Evolutionary conservation across 2,888 invertebrate genomes (phyloP), one percentile per base, ranked within the genome.

Genomic region (Chloromyia formosa): DNA sequence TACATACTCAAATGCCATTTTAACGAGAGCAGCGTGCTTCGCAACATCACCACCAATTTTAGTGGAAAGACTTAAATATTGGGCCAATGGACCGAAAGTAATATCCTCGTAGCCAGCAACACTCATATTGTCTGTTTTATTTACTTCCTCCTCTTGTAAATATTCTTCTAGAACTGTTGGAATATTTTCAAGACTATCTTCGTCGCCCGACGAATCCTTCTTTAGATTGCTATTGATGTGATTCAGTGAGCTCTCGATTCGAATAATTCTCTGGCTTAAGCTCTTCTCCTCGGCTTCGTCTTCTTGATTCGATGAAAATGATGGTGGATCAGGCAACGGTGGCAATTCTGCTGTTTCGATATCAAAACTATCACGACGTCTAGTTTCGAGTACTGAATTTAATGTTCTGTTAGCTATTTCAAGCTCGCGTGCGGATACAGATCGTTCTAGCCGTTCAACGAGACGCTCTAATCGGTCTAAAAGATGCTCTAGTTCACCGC

Each of bases 31-130:
- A 75, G 94, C 92, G 83, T 96, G 95, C 76, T 90, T 87, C 73
- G 92, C 92, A 60, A 95, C 93, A 87, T 94, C 94, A 22, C 93
- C 94, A 56, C 95, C 95, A 79, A 97, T 94, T 86, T 93, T 88
- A 82, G 89, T 86, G 76, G 96, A 95, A 75, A 92, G 86, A 75
- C 89, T 86, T 77, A 95, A 83, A 85, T 92, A 97, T 78, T 91
- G 89, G 79, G 89, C 89, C 80, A 97, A 88, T 64, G 94, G 91
- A 71, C 93, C 94, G 82, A 89, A 87, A 16, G 94, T 83, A 78
- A 94, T 88, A 82, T 93, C 92, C 81, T 90, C 89, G 83, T 90
- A 94, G 18, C 92, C 93, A 81, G 89, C 88, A 78, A 93, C 89
- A 82, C 93, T 93, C 94, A 94, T 94, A 75, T 79, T 83, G 79